Evolutionary conservation across 2,113 vertebrate species (phyloP).

Genomic region (Leptosomus discolor): DNA sequence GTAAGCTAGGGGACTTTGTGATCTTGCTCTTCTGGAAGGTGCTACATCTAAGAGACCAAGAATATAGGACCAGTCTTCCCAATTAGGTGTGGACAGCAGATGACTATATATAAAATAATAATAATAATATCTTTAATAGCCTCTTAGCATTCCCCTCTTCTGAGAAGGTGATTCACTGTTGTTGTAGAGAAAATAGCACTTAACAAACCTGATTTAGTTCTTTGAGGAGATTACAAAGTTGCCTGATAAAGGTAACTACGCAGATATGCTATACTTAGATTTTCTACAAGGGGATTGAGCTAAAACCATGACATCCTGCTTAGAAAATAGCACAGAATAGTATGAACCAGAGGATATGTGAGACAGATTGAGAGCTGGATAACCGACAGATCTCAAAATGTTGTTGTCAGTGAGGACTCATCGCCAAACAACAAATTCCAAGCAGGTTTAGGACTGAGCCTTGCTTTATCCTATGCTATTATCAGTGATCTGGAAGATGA

Average conservation of each 20-base stretch:
- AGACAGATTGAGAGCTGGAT: conserved; percentile 59
- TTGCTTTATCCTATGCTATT: not conserved
- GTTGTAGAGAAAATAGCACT: conserved; percentile 44
- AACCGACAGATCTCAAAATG: conserved; percentile 58
- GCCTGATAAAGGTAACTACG: conserved; percentile 58
- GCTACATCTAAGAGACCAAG: not conserved
- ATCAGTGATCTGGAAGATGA: not conserved
- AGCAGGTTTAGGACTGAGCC: not conserved
- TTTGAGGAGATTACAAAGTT: conserved; percentile 50
- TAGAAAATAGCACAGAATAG: conserved; percentile 59
- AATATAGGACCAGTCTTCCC: not conserved
- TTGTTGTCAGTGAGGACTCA: conserved; percentile 35
- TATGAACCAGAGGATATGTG: conserved; percentile 34
- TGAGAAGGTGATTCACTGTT: conserved; percentile 47
- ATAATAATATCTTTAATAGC: not conserved
- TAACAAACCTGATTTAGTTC: conserved; percentile 49
- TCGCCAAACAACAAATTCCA: conserved; percentile 7
- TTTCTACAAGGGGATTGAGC: conserved; percentile 40
- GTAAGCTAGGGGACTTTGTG: not conserved
- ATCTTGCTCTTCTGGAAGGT: not conserved
- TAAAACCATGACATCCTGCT: conserved; percentile 57
- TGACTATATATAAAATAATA: not conserved
- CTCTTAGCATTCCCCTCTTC: not conserved
- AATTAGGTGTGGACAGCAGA: not conserved
- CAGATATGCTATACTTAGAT: conserved; percentile 62